Evolutionary conservation across 2,113 vertebrate species (phyloP), one percentile per base, ranked within the genome.

Genomic region (Empidonax traillii): DNA sequence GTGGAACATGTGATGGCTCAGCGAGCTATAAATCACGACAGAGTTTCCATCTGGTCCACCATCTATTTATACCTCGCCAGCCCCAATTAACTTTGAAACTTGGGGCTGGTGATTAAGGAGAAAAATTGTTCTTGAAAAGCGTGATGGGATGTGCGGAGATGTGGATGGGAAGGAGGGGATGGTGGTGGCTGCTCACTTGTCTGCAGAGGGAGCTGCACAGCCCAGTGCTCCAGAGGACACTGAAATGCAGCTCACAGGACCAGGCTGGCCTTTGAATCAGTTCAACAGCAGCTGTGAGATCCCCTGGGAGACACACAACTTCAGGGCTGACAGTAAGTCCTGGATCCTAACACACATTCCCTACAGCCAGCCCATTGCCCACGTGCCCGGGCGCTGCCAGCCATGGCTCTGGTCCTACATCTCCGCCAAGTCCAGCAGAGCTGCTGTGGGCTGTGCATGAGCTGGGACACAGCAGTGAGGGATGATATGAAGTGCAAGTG

Each of bases 1-100:
- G 87, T 44, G 61, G 94, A 97, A 97, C 96, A 97, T 96, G 94
- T 95, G 97, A 97, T 96, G 80, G 97, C 96, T 97, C 97, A 98
- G 97, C 97, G 89, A 97, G 96, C 97, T 98, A 95, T 96, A 96
- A 95, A 95, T 96, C 97, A 96, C 44, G 87, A 88, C 94, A 94
- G 96, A 94, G 92, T 95, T 96, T 86, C 89, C 90, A 95, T 97
- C 93, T 96, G 94, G 89, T 86, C 95, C 85, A 80, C 86, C 58
- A 8, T 94, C 97, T 98, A 98, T 98, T 98, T 98, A 95, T 97
- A 96, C 95, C 90, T 96, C 94, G 85, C 52, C 90, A 94, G 82
- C 74, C 93, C 94, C 85, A 97, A 96, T 97, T 96, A 96, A 96
- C 96, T 97, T 93, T 95, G 66, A 96, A 97, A 93, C 83, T 89